A percentile compares a stretch with the other conserved stretches of the same genome.
phyloP scores from a whole-genome alignment of 2,113 vertebrate species.

The Colaptes auratus region DNA sequence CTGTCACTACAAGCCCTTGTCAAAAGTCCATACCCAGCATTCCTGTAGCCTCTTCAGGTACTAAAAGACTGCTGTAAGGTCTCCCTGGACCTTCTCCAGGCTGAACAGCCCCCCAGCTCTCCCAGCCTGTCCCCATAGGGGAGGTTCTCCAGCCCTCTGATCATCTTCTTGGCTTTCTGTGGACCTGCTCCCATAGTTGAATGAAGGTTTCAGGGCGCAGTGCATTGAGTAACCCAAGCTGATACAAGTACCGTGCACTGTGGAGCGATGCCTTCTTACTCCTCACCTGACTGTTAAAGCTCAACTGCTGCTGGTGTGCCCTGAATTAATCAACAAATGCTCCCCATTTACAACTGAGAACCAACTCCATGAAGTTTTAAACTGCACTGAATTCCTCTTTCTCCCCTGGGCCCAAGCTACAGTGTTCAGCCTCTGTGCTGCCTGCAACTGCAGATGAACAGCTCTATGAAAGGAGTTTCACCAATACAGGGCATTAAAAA shows the following conservation, averaged over 20 bases:
- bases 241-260: neutral
- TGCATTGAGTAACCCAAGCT: neutral
- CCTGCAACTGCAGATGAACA: conserved; percentile 58
- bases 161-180: too few relatives aligned
- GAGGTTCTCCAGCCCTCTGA: too few relatives aligned
- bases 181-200: neutral
- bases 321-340: conserved; percentile 24
- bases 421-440: conserved; percentile 43
- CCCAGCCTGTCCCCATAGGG: too few relatives aligned
- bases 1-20: too few relatives aligned
- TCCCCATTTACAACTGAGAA: conserved; percentile 14
- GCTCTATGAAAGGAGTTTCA: conserved; percentile 64
- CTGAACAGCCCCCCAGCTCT: too few relatives aligned
- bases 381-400: conserved; percentile 52
- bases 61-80: too few relatives aligned
- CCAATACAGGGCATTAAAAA: conserved; percentile 19
- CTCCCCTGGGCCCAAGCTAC: neutral
- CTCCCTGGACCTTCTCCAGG: too few relatives aligned
- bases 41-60: too few relatives aligned
- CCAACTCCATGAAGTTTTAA: conserved; percentile 53
- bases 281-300: neutral
- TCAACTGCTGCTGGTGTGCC: conserved; percentile 6
- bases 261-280: neutral
- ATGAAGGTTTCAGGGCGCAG: conserved; percentile 4
- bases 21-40: too few relatives aligned